Conservation (phyloP, 2,797 vertebrate genomes). For the Tapera naevia region DNA sequence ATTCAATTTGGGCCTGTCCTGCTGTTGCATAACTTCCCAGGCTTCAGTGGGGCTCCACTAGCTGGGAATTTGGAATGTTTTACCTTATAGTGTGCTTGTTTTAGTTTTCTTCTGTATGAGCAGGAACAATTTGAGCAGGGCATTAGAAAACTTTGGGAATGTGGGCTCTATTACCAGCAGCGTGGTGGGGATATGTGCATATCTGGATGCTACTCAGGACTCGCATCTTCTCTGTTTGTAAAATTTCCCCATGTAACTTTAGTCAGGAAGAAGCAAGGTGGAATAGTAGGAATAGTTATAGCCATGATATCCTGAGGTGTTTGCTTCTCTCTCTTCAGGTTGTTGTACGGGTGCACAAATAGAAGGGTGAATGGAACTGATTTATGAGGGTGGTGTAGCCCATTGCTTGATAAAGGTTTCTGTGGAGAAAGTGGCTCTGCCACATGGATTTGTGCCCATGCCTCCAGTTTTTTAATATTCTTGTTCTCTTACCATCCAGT, state of each 20-base stretch:
- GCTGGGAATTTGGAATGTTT: neutral
- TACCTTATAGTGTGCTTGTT: neutral
- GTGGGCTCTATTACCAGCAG: neutral
- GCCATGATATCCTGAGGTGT: neutral
- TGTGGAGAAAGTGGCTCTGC: neutral
- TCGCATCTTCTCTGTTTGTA: neutral
- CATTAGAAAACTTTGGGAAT: neutral
- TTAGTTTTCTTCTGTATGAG: neutral
- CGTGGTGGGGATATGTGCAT: fast-evolving
- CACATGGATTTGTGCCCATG: fast-evolving
- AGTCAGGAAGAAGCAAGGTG: neutral
- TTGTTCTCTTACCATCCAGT: neutral
- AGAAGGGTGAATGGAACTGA: neutral
- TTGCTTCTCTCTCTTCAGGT: neutral
- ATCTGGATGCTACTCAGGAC: too few species aligned
- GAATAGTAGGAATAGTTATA: neutral
- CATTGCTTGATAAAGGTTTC: neutral
- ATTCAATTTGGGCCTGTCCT: neutral
- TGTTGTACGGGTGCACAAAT: neutral
- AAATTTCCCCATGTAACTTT: neutral
- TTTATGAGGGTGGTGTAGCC: neutral
- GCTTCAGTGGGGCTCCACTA: neutral
- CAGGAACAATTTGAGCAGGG: neutral
- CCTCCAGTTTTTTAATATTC: neutral
- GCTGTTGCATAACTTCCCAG: neutral